These are phyloP conservation scores for Rhincodon typus DNA, from an alignment of 2,797 vertebrate species.

Conservation along the genomic window DNA sequence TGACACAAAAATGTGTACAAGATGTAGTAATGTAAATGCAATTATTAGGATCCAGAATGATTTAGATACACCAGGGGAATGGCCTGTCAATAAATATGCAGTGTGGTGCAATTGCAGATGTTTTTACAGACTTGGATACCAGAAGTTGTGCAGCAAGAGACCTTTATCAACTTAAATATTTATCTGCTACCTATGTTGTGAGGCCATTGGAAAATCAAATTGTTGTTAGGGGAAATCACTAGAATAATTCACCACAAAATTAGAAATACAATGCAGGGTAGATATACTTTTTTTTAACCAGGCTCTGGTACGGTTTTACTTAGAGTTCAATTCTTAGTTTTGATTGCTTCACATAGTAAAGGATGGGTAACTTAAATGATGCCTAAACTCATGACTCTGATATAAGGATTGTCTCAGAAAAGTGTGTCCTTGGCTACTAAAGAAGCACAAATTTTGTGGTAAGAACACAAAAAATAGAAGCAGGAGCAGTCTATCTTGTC, in stretches of 20 bases:
- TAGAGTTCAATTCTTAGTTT: background rate
- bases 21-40: slow-evolving; percentile 4
- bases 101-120: background rate
- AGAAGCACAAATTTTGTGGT: background rate
- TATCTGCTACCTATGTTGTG: background rate
- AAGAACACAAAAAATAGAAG: background rate
- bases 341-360: background rate
- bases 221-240: background rate
- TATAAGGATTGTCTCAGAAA: background rate
- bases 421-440: background rate
- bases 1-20: slow-evolving; percentile 20
- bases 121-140: background rate
- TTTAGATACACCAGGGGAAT: background rate
- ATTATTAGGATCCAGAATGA: background rate
- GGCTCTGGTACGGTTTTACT: background rate
- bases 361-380: background rate
- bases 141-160: background rate
- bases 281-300: background rate
- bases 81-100: background rate
- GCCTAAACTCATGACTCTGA: background rate
- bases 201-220: background rate
- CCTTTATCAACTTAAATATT: background rate
- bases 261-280: background rate
- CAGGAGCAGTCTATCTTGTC: background rate
- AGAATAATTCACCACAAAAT: background rate